Evolutionary conservation across 2,888 invertebrate species (phyloP).

Genomic region (Pammene aurita): DNA sequence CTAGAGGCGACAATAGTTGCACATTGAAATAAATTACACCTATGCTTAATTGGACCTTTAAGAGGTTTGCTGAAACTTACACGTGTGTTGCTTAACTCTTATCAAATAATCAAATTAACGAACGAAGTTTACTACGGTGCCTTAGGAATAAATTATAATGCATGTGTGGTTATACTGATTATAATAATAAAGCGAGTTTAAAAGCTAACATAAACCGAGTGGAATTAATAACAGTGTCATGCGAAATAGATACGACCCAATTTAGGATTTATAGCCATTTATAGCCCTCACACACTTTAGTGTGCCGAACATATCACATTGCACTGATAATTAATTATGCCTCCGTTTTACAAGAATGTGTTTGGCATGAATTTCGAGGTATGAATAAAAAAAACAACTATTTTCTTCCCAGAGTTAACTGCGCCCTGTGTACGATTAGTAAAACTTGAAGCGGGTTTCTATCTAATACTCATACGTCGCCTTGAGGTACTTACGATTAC

Average conservation of each 20-base stretch:
- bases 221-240: constrained; percentile 35
- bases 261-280: constrained; percentile 35
- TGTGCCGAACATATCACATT: constrained; percentile 15
- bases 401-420: too few species aligned
- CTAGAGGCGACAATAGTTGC: neutral
- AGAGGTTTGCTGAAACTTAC: neutral
- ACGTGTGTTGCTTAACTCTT: neutral
- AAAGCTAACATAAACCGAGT: constrained; percentile 16
- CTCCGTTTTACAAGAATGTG: neutral
- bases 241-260: constrained; percentile 34
- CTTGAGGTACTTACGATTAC: too few species aligned
- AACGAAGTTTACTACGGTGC: neutral
- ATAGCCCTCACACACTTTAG: constrained; percentile 13
- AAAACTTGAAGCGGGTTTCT: too few species aligned
- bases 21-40: neutral
- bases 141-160: constrained; percentile 12
- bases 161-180: constrained; percentile 14
- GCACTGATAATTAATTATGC: constrained; percentile 9
- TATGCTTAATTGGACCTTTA: neutral
- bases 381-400: too few species aligned
- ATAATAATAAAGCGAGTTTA: constrained; percentile 11
- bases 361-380: neutral
- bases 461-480: too few species aligned
- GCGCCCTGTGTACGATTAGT: too few species aligned
- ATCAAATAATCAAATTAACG: constrained; percentile 7